Conservation (phyloP, 2,888 invertebrate species). For the Melipona beecheii region DNA sequence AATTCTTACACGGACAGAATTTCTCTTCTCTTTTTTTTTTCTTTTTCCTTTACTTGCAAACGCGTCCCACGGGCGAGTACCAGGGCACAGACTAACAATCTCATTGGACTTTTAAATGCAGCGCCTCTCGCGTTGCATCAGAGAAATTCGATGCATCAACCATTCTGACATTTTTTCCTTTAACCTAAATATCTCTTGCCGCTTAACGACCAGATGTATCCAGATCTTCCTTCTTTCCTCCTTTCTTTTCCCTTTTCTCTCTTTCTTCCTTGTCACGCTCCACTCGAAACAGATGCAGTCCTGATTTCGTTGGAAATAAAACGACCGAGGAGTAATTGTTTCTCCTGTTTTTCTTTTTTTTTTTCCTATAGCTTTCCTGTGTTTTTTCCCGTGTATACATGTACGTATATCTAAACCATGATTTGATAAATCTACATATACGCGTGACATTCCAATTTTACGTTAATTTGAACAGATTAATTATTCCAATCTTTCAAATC, state of each 20-base stretch:
- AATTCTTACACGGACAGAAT: not conserved
- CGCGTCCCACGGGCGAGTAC: constrained; percentile 15
- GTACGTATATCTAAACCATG: too few relatives aligned
- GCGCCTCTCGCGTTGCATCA: constrained; percentile 32
- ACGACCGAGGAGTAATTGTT: constrained; percentile 2
- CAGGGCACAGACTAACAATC: constrained; percentile 38
- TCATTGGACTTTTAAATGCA: constrained; percentile 52
- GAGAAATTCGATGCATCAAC: constrained; percentile 19
- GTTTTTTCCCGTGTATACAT: not conserved
- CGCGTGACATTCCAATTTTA: too few relatives aligned
- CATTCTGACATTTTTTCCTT: constrained; percentile 11
- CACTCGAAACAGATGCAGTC: constrained; percentile 11
- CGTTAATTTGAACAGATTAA: too few relatives aligned
- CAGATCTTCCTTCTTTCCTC: not conserved
- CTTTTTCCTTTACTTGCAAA: constrained; percentile 28
- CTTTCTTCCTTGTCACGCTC: not conserved
- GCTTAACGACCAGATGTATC: constrained; percentile 2
- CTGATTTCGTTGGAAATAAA: not conserved
- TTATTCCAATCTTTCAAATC: too few relatives aligned
- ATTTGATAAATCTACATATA: too few relatives aligned
- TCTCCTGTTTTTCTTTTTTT: not conserved
- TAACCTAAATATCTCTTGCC: not conserved
- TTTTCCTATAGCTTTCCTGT: not conserved
- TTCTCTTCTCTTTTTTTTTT: too few relatives aligned
- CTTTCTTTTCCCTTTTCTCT: not conserved